Conservation (phyloP, 2,888 invertebrate genomes). For the Eupithecia subfuscata region DNA sequence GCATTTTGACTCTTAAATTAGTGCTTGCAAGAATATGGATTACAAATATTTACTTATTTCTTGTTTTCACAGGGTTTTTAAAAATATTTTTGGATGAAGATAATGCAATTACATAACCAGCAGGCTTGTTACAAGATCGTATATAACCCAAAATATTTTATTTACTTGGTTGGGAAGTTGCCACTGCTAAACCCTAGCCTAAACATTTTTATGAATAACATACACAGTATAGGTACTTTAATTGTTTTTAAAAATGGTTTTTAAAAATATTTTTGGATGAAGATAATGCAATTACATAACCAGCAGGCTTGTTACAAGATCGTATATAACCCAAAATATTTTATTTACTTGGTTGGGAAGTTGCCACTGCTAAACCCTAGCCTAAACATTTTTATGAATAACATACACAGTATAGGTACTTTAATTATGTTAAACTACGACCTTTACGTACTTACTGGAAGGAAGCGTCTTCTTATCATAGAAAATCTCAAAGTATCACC, state of each 20-base stretch:
- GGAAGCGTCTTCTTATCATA: slow-evolving; percentile 1
- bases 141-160: background rate
- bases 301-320: background rate
- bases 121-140: background rate
- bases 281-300: too few species aligned
- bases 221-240: background rate
- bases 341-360: background rate
- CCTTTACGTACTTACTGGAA: background rate
- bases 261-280: too few species aligned
- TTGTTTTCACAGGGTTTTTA: background rate
- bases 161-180: background rate
- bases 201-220: background rate
- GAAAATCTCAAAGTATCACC: background rate
- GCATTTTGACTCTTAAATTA: too few species aligned
- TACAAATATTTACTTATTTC: background rate
- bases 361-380: background rate
- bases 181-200: background rate
- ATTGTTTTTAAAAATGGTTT: background rate
- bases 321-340: background rate
- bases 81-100: background rate
- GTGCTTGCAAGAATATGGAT: too few species aligned
- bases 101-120: background rate
- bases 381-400: slow-evolving; percentile 4
- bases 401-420: background rate
- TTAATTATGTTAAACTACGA: background rate